These are phyloP conservation scores for Drosophila mulleri DNA, from an alignment of 2,888 invertebrate genomes.

Conservation along the genomic window DNA sequence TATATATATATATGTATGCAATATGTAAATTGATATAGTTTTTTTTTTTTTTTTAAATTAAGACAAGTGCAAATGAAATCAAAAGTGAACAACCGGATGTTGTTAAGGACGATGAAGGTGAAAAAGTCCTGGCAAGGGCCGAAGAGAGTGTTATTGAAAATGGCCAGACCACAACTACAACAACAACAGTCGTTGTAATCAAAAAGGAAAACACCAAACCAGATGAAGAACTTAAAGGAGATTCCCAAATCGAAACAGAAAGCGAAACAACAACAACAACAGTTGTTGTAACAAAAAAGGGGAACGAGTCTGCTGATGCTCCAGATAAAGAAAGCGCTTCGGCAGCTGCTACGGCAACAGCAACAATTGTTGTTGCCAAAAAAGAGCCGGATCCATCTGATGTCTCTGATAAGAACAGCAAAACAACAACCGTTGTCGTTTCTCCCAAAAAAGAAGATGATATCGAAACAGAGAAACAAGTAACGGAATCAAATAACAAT, in stretches of 20 bases:
- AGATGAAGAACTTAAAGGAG: no score
- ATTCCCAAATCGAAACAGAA: not conserved
- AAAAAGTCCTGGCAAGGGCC: not conserved
- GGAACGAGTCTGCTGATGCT: not conserved
- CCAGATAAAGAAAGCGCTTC: not conserved
- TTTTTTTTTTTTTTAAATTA: not conserved
- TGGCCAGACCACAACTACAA: not conserved
- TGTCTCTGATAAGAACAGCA: not conserved
- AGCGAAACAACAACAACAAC: not conserved
- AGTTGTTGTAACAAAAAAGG: not conserved
- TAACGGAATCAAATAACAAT: not conserved
- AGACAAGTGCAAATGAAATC: constrained; percentile 7
- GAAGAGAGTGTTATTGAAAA: not conserved
- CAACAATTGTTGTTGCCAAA: not conserved
- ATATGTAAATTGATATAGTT: not conserved
- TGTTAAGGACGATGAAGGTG: not conserved
- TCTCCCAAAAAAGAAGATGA: not conserved
- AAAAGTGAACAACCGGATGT: not conserved
- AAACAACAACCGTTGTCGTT: not conserved
- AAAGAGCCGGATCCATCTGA: not conserved
- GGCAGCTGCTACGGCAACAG: not conserved
- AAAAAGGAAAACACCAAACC: not conserved
- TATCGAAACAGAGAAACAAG: not conserved
- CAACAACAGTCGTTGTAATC: not conserved
- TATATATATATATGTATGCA: not conserved